Conservation (phyloP, 2,797 vertebrate species). For the Diplodus sargus region DNA sequence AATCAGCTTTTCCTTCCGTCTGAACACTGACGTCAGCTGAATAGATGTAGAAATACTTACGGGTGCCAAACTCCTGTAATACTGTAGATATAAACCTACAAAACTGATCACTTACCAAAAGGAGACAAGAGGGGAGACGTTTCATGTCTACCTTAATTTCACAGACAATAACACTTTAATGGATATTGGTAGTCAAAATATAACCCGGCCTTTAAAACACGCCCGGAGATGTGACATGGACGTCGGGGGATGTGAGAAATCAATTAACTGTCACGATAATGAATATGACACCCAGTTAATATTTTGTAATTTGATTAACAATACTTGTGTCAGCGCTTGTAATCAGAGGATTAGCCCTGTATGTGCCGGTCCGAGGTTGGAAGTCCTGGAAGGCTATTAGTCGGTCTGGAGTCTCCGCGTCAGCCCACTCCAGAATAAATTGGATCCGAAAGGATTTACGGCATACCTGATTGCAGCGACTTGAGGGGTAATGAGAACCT, state of each 20-base stretch:
- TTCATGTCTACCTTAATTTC: background rate
- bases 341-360: constrained; percentile 41
- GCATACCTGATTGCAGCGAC: constrained; percentile 57
- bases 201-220: background rate
- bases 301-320: constrained; percentile 37
- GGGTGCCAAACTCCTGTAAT: constrained; percentile 1
- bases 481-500: constrained; percentile 67
- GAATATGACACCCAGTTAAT: constrained; percentile 32
- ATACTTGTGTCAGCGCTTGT: constrained; percentile 30
- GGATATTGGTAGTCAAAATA: background rate
- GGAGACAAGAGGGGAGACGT: background rate
- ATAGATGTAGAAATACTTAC: background rate
- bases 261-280: constrained; percentile 33
- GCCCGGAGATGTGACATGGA: background rate
- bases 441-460: constrained; percentile 70
- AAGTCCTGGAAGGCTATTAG: constrained; percentile 51
- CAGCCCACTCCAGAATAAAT: constrained; percentile 67
- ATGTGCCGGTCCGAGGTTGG: constrained; percentile 26
- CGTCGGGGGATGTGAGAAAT: constrained; percentile 23
- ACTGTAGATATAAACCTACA: background rate
- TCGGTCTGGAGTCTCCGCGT: constrained; percentile 37
- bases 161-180: background rate
- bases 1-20: constrained; percentile 16
- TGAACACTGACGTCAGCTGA: constrained; percentile 11
- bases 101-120: constrained; percentile 3